phyloP scores from a whole-genome alignment of 2,797 vertebrate species.

The Enteromius trimaculatus region DNA sequence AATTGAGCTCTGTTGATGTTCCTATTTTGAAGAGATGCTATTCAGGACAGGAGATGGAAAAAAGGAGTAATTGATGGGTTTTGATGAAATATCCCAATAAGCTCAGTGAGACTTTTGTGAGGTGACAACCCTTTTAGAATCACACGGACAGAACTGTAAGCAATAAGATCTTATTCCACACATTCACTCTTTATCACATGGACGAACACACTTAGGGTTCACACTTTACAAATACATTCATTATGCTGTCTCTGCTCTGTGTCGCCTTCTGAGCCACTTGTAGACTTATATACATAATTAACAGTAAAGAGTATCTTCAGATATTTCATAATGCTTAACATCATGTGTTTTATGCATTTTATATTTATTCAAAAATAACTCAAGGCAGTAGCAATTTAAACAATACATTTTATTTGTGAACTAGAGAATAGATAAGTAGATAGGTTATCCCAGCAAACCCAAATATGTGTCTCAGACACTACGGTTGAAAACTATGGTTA shows the following conservation, averaged over 20 bases:
- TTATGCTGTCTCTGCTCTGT: not conserved
- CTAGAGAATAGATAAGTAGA: too few relatives aligned
- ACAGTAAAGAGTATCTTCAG: not conserved
- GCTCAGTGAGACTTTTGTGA: slow-evolving; percentile 47
- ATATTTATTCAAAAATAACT: too few relatives aligned
- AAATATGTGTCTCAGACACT: too few relatives aligned
- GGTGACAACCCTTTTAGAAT: not conserved
- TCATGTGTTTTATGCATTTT: not conserved
- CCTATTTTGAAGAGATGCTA: slow-evolving; percentile 55
- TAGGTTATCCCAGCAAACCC: too few relatives aligned
- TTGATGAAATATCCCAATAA: slow-evolving; percentile 47
- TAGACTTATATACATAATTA: not conserved
- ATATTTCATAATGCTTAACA: not conserved
- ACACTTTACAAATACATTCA: slow-evolving; percentile 7
- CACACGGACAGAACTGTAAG: not conserved
- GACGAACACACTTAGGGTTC: slow-evolving; percentile 13
- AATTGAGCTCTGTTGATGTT: slow-evolving; percentile 55
- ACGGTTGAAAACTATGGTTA: too few relatives aligned
- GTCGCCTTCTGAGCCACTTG: not conserved
- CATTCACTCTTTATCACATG: not conserved
- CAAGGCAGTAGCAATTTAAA: not conserved
- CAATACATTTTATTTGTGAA: not conserved
- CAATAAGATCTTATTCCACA: slow-evolving; percentile 13
- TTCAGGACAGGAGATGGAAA: slow-evolving; percentile 30
- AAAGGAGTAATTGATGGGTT: slow-evolving; percentile 58